Evolutionary conservation across 2,888 invertebrate genomes (phyloP), one percentile per base, ranked within the genome.

Genomic region (Erebia ligea): DNA sequence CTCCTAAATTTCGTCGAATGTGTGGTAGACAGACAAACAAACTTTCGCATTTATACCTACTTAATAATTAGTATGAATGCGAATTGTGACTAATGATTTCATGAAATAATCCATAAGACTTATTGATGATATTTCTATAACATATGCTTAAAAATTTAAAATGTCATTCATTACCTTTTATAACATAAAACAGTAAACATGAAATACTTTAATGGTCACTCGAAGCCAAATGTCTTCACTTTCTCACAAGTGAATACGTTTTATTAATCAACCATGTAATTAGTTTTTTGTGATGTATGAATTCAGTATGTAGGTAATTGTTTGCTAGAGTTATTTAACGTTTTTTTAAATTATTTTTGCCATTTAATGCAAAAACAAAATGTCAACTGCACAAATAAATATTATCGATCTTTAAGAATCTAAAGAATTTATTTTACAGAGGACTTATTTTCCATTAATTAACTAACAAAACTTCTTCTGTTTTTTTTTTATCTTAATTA

Each of bases 161-260:
- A 54, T 54, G 54, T 19, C 54, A 54, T 54, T 54, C 17, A 25
- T 0, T n/a, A n/a, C n/a, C n/a, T 52, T 52, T 52, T n/a, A 17
- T 54, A 3, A 19, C 19, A 19, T 19, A 11, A 19, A 54, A 54
- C 54, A 19, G 52, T 19, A 54, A 19, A 54, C 10, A 19, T 54
- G 17, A 54, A 54, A 54, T 25, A 57, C 25, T 56, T 19, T 21
- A 21, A 56, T 58, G 40, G 57, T 57, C 57, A 64, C 52, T 34
- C 11, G 64, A 34, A 25, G 52, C 52, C 6, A 52, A 64, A 54
- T 64, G 52, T 40, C 34, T 40, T 17, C 25, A 52, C 54, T 64
- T 52, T 64, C 64, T 52, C 64, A 64, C 64, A 64, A 52, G 17
- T 52, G 17, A 34, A 25, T 64, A 40, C n/a, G 59, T 59, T 59